Conservation (phyloP, 1,140 invertebrate species). For the Glossosoma conforme region DNA sequence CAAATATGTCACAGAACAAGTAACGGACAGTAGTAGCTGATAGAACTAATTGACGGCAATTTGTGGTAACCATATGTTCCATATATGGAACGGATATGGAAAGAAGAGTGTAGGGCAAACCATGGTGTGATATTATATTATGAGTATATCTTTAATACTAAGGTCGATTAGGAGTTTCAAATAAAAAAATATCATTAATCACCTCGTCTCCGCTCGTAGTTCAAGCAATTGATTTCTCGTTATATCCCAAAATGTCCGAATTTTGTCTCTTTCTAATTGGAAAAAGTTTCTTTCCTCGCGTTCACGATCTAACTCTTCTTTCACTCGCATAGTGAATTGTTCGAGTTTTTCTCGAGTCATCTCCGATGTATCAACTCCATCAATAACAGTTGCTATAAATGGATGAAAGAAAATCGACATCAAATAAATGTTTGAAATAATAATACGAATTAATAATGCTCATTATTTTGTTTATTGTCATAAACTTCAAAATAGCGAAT, state of each 20-base stretch:
- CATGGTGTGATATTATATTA: too few relatives aligned
- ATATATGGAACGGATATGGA: background rate
- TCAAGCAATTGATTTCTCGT: constrained; percentile 80
- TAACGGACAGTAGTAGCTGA: too few relatives aligned
- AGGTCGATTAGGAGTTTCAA: too few relatives aligned
- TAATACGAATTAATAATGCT: background rate
- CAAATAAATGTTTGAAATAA: background rate
- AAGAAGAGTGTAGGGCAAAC: background rate
- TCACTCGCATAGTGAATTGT: constrained; percentile 78
- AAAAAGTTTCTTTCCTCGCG: constrained; percentile 93
- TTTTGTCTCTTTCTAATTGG: constrained; percentile 90
- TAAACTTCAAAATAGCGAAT: background rate
- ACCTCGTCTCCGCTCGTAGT: constrained; percentile 60
- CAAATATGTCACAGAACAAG: too few relatives aligned
- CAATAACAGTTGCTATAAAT: constrained; percentile 62
- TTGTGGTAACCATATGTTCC: constrained; percentile 29
- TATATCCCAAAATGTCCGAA: constrained; percentile 88
- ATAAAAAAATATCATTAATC: background rate
- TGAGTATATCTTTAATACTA: too few relatives aligned
- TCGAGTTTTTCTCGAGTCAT: constrained; percentile 93
- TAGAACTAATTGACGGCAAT: too few relatives aligned
- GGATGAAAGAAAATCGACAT: background rate
- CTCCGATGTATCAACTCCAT: constrained; percentile 85
- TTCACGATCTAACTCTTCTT: constrained; percentile 89
- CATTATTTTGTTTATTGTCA: background rate